Percentiles rank a stretch among this genome's conserved stretches.
phyloP scores from a whole-genome alignment of 1,140 invertebrate genomes.

The Drosophila albomicans region DNA sequence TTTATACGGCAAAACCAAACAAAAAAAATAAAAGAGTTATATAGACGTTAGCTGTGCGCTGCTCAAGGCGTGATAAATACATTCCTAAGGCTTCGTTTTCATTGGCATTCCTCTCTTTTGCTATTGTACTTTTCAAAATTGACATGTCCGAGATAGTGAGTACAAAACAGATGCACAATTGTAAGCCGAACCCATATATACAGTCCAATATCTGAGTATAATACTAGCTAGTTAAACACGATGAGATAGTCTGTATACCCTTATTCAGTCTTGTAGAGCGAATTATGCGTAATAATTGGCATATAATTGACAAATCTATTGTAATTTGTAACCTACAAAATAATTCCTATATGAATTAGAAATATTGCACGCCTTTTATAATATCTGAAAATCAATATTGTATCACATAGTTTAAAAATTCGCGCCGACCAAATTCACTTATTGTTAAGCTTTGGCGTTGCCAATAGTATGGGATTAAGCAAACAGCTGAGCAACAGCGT shows the following conservation, averaged over 20 bases:
- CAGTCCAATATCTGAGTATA: neutral
- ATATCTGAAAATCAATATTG: too few species aligned
- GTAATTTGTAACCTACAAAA: neutral
- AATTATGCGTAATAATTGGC: slow-evolving; percentile 13
- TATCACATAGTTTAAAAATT: neutral
- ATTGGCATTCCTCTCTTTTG: slow-evolving; percentile 65
- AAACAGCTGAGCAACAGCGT: slow-evolving; percentile 29
- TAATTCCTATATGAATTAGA: too few species aligned
- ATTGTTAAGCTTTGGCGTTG: slow-evolving; percentile 36
- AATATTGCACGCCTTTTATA: too few species aligned
- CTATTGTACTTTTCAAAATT: slow-evolving; percentile 70
- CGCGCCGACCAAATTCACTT: slow-evolving; percentile 19
- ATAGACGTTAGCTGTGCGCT: slow-evolving; percentile 65
- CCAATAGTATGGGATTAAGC: neutral
- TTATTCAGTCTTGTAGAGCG: neutral
- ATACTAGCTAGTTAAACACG: neutral
- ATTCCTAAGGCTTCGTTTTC: slow-evolving; percentile 82
- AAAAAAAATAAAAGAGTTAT: slow-evolving; percentile 75
- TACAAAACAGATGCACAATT: slow-evolving; percentile 38
- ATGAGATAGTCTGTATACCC: neutral
- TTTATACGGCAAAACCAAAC: slow-evolving; percentile 53
- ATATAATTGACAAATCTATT: slow-evolving; percentile 29
- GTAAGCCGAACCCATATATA: slow-evolving; percentile 28
- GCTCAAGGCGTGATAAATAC: slow-evolving; percentile 80
- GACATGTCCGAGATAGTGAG: slow-evolving; percentile 50